Evolutionary conservation across 30 jellyfish, hydroid and myxozoan species (phyloP).

Genomic region (Cassiopea andromeda): DNA sequence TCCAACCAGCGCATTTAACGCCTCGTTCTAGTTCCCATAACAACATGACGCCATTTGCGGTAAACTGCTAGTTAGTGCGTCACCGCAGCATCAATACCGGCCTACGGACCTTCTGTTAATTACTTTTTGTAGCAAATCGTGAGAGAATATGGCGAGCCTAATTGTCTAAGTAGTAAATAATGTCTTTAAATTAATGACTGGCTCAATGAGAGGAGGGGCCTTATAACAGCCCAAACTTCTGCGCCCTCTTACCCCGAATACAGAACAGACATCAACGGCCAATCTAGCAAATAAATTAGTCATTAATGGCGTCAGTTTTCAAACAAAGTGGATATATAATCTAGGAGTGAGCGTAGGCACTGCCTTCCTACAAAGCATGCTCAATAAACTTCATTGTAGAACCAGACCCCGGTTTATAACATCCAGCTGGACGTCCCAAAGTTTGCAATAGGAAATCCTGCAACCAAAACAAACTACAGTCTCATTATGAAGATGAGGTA

Average conservation of each 20-base stretch:
- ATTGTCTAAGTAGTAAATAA: background rate
- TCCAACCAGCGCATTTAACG: background rate
- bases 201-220: background rate
- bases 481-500: no score
- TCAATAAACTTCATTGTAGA: no score
- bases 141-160: background rate
- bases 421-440: no score
- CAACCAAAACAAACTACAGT: no score
- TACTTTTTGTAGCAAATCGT: background rate
- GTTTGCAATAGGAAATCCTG: no score
- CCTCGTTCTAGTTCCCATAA: background rate
- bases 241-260: background rate
- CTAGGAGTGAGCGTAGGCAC: no score
- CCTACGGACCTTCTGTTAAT: background rate
- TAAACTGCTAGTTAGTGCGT: background rate
- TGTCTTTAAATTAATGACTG: background rate
- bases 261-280: no score
- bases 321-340: no score
- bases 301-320: no score
- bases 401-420: no score
- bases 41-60: slow-evolving; percentile 8
- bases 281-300: no score
- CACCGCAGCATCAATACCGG: background rate
- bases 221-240: background rate
- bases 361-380: no score